Evolutionary conservation across 2,888 invertebrate genomes (phyloP), one percentile per base, ranked within the genome.

Genomic region (Myathropa florea): DNA sequence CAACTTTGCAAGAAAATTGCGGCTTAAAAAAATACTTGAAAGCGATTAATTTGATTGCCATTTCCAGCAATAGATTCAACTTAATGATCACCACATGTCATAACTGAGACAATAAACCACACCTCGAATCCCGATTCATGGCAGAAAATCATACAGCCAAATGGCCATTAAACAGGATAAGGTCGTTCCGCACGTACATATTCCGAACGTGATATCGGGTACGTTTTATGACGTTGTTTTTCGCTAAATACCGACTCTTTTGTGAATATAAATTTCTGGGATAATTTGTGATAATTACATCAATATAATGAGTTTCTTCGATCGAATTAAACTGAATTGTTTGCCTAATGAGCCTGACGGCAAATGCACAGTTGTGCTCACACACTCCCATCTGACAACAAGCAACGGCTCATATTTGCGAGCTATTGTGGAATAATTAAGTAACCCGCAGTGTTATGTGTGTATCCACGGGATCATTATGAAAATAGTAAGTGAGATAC

Each of bases 301-400:
- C 77, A 77, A 76, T 36, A 53, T 77, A 81, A 81, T 85, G 77
- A 77, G 72, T 67, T 72, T 36, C 72, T 72, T 72, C 81, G 81
- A 68, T 77, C 76, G 84, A 83, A 70, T 72, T 63, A 76, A 85
- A 81, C 72, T 77, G 76, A 77, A 81, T 85, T 85, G 84, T 81
- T 77, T 81, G 81, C 46, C 81, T 77, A 85, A 81, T 85, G 84
- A 85, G 81, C 81, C 81, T 59, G 67, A 46, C 68, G 63, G 53
- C 67, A 67, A 64, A 76, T 77, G 71, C 77, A 81, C 39, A 70
- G 64, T 75, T 79, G 78, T 77, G 83, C 75, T n/a, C 39, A 67
- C 46, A 67, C 33, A 63, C 24, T 23, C 26, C 57, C 33, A 6
- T 3, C 2, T 60, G 4, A 46, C 24, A 21, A 10, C 21, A 21